Base-by-base conservation (phyloP, 2,797 vertebrate species). In the Smutsia gigantea region DNA sequence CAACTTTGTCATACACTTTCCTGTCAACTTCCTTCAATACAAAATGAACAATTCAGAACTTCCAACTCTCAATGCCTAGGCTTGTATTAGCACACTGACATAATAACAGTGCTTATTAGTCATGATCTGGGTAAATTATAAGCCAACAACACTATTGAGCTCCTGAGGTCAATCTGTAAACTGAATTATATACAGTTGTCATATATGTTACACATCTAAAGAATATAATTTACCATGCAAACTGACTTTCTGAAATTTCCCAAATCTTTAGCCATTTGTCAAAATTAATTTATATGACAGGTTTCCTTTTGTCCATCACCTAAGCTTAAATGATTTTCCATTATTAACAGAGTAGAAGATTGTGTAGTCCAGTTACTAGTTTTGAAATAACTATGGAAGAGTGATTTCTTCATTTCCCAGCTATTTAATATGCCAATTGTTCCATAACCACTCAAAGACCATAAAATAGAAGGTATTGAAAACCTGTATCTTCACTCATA, bases 311-410 rank as follows among this genome's bases (percentile, higher is more conserved):
- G 29, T 15, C 7, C 14, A 61, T 63, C n/a, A 57, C 3, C 8
- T 84, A 83, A 92, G 5, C n/a, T 89, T 78, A 96, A 61, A 29
- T 95, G 14, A 84, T 90, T 14, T 83, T 31, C 74, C 34, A 42
- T 78, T 86, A 49, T 6, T 68, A 25, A 10, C 4, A 74, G 6
- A 63, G 69, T 63, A 42, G 12, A 29, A 63, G 12, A 46, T 31
- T 18, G 5, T 63, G 8, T 51, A 69, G 21, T 53, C 4, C 19
- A 83, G 17, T 68, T 92, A 74, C 5, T 21, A 19, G 1, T 72
- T 78, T 86, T 63, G 7, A 37, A 39, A 3, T 90, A 59, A 59
- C n/a, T 87, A 29, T 13, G 31, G n/a, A 79, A 29, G 31, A 83
- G 12, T 68, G 8, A 42, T 74, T 55, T 90, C 14, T 89, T 39